Evolutionary conservation across 2,797 vertebrate species (phyloP).

Genomic region (Scolopax bukidnonensis): DNA sequence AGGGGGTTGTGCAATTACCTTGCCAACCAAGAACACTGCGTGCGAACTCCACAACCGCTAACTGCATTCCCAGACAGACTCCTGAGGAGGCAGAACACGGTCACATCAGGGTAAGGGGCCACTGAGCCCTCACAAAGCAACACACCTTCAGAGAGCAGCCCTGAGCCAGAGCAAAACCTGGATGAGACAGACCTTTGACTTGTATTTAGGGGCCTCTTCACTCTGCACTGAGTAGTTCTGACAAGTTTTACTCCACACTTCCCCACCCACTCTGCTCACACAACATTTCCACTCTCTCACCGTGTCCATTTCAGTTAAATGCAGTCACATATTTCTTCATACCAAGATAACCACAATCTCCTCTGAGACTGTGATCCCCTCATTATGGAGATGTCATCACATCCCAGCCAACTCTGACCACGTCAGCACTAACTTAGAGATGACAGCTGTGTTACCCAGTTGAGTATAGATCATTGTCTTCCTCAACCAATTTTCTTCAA

Average conservation of each 20-base stretch:
- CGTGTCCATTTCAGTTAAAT: neutral
- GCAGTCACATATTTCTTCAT: fast-evolving
- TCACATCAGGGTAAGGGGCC: neutral
- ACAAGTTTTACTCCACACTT: neutral
- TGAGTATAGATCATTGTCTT: neutral
- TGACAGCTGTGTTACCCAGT: neutral
- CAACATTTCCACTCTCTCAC: neutral
- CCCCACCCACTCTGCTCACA: neutral
- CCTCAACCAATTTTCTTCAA: neutral
- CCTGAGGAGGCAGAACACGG: slow-evolving; percentile 75
- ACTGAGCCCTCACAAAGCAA: neutral
- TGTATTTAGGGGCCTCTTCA: neutral
- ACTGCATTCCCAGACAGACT: slow-evolving; percentile 95
- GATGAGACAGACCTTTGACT: neutral
- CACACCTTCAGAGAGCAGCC: neutral
- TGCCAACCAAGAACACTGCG: slow-evolving; percentile 90
- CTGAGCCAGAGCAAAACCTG: neutral
- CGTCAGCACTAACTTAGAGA: neutral
- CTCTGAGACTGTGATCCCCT: neutral
- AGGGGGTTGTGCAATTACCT: slow-evolving; percentile 77
- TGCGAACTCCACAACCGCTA: slow-evolving; percentile 94
- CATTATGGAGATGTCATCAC: neutral
- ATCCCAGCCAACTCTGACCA: neutral
- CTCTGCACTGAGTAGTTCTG: neutral
- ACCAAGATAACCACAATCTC: neutral